Evolutionary conservation across 2,113 vertebrate species (phyloP).

Genomic region (Ictalurus furcatus): DNA sequence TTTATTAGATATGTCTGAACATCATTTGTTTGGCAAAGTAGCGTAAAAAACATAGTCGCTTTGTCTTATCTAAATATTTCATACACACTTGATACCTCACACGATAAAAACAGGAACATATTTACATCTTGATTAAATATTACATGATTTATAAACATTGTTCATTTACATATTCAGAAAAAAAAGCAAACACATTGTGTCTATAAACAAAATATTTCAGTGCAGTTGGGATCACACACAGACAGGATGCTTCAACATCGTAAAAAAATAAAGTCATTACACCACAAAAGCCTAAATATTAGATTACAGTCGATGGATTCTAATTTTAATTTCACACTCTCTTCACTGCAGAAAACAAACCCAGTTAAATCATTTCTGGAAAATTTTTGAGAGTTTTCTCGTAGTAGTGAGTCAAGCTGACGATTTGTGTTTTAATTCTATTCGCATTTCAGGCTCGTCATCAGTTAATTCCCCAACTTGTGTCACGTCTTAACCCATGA

Average conservation of each 20-base stretch:
- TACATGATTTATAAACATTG: conserved; percentile 62
- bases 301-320: not conserved
- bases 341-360: not conserved
- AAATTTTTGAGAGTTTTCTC: not conserved
- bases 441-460: not conserved
- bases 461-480: not conserved
- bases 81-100: conserved; percentile 56
- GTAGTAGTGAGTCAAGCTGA: not conserved
- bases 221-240: not conserved
- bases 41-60: conserved; percentile 64
- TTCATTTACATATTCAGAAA: conserved; percentile 56
- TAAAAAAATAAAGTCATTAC: not conserved
- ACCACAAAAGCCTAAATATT: not conserved
- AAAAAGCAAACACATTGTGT: conserved; percentile 46
- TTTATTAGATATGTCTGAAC: conserved; percentile 61
- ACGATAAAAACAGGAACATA: conserved; percentile 61
- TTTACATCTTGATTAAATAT: conserved; percentile 60
- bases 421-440: not conserved
- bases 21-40: conserved; percentile 62
- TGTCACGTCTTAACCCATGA: not conserved
- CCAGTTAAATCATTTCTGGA: not conserved
- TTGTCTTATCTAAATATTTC: conserved; percentile 65
- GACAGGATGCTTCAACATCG: not conserved
- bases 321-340: not conserved
- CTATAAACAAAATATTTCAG: conserved; percentile 26